phyloP scores from a whole-genome alignment of 1,140 invertebrate species.

The Schlechtendalia chinensis region DNA sequence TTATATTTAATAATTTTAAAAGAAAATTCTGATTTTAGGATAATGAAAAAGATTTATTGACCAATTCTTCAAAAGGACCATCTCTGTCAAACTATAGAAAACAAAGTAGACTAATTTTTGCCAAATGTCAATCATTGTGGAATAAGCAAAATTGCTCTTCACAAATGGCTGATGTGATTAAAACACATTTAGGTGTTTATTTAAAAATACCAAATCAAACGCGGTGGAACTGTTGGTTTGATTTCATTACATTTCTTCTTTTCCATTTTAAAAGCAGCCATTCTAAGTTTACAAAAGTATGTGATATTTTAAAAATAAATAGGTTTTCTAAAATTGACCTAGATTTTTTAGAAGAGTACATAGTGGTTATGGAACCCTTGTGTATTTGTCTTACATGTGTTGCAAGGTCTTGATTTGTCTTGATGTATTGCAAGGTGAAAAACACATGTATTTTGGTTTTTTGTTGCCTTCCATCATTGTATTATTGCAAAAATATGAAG shows the following conservation, averaged over 20 bases:
- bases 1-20: too few species aligned
- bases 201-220: slow-evolving; percentile 27
- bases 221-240: slow-evolving; percentile 19
- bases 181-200: slow-evolving; percentile 7
- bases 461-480: background rate
- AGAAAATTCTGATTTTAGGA: background rate
- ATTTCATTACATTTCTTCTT: background rate
- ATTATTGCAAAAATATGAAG: slow-evolving; percentile 25
- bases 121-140: slow-evolving; percentile 5
- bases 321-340: slow-evolving; percentile 12
- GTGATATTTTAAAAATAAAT: too few species aligned
- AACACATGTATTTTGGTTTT: slow-evolving; percentile 29
- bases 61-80: background rate
- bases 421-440: slow-evolving; percentile 29
- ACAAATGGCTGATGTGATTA: slow-evolving; percentile 9
- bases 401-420: too few species aligned
- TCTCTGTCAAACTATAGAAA: slow-evolving; percentile 12
- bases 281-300: background rate
- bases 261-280: background rate
- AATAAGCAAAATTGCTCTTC: slow-evolving; percentile 5
- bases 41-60: background rate
- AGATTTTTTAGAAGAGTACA: slow-evolving; percentile 21
- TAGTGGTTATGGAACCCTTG: slow-evolving; percentile 18
- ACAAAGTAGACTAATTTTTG: slow-evolving; percentile 18
- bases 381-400: background rate